A percentile compares a stretch with the other conserved stretches of the same genome.
Evolutionary conservation across 2,797 vertebrate species (phyloP).

Genomic region (Dryobates pubescens): DNA sequence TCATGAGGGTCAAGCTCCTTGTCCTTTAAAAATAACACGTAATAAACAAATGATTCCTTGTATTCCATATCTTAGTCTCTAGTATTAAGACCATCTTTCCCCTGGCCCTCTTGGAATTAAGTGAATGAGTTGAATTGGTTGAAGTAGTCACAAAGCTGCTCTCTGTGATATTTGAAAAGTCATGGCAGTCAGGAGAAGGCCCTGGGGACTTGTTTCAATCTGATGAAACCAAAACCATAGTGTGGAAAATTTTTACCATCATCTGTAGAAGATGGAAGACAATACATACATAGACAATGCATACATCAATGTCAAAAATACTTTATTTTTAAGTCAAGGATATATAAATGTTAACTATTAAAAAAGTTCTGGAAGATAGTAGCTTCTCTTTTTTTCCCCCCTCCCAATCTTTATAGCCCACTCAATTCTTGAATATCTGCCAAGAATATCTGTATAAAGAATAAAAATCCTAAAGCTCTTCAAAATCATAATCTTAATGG

Average conservation of each 20-base stretch:
- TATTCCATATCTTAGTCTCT: too few species aligned
- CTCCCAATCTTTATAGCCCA: rapidly evolving
- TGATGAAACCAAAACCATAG: neutral
- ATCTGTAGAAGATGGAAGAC: neutral
- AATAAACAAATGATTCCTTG: too few species aligned
- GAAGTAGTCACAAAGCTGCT: too few species aligned
- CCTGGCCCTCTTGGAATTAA: too few species aligned
- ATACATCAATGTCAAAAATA: neutral
- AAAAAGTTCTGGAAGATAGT: neutral
- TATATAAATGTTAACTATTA: neutral
- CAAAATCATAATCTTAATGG: neutral
- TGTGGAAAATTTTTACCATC: neutral
- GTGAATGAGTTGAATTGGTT: too few species aligned
- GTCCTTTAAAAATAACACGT: too few species aligned
- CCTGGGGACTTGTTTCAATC: neutral
- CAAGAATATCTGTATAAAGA: neutral
- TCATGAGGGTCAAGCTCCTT: too few species aligned
- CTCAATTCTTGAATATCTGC: neutral
- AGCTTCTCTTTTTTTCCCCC: neutral
- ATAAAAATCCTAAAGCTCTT: neutral
- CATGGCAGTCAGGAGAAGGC: too few species aligned
- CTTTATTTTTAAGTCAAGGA: neutral
- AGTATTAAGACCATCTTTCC: too few species aligned
- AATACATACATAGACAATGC: neutral
- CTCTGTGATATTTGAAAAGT: too few species aligned